These are phyloP conservation scores for Malurus cyaneus DNA, from an alignment of 2,113 vertebrate genomes.

Conservation along the genomic window DNA sequence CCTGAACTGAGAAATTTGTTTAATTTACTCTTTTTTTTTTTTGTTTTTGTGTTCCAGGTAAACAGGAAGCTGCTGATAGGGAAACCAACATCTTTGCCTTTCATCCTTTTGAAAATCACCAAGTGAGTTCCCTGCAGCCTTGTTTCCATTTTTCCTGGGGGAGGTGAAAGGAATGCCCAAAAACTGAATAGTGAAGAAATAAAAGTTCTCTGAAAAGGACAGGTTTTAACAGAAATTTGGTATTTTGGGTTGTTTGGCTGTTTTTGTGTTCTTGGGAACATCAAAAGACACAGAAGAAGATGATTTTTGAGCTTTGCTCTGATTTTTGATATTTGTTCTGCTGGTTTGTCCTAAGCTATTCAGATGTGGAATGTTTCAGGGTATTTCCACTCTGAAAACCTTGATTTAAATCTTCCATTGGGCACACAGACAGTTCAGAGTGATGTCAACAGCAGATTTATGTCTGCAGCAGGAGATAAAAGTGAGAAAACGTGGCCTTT, in stretches of 20 bases:
- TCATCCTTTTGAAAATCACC: slow-evolving; percentile 79
- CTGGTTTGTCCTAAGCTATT: neutral
- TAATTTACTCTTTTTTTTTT: neutral
- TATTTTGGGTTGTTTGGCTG: neutral
- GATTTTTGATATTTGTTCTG: neutral
- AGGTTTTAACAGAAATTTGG: neutral
- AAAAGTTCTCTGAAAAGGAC: neutral
- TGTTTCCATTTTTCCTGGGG: neutral
- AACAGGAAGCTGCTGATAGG: slow-evolving; percentile 55
- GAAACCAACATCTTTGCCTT: slow-evolving; percentile 86
- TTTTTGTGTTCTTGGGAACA: neutral
- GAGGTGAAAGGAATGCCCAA: neutral
- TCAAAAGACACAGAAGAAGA: neutral
- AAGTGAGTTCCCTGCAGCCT: slow-evolving; percentile 71
- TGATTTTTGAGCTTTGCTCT: neutral
- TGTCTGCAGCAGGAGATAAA: neutral
- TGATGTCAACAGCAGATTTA: neutral
- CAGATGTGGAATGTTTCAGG: neutral
- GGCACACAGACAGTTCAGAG: neutral
- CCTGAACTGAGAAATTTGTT: neutral
- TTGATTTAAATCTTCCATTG: neutral
- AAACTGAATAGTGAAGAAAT: neutral
- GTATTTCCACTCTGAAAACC: neutral
- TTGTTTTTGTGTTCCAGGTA: slow-evolving; percentile 73
- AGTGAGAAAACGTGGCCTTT: neutral